Evolutionary conservation across 2,113 vertebrate species (phyloP).

Genomic region (Murina feae): DNA sequence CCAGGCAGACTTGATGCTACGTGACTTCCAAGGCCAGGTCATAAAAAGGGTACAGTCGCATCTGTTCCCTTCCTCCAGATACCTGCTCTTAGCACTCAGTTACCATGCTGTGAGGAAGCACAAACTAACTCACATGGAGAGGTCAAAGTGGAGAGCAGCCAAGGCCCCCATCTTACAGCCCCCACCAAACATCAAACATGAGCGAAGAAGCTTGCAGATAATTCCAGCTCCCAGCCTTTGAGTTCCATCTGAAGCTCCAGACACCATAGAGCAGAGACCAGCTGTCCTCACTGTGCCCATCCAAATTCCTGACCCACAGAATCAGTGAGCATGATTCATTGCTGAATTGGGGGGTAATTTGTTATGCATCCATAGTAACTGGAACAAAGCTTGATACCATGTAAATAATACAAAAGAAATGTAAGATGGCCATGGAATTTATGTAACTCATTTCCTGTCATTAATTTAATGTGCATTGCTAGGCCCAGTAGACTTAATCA

Average conservation of each 20-base stretch:
- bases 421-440: not conserved
- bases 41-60: not conserved
- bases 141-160: not conserved
- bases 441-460: not conserved
- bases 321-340: not conserved
- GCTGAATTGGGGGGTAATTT: not conserved
- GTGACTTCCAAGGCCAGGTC: not conserved
- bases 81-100: not conserved
- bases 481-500: not conserved
- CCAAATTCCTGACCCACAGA: not conserved
- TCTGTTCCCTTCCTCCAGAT: not conserved
- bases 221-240: not conserved
- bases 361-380: not conserved
- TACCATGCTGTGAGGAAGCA: not conserved
- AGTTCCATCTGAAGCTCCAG: not conserved
- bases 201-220: not conserved
- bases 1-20: not conserved
- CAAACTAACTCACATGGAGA: not conserved
- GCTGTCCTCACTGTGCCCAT: not conserved
- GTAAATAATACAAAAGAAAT: slow-evolving; percentile 20
- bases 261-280: not conserved
- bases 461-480: not conserved
- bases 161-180: not conserved
- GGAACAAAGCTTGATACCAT: not conserved
- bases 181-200: not conserved